phyloP scores from a whole-genome alignment of 1,140 invertebrate genomes.

The Solenopsis invicta region DNA sequence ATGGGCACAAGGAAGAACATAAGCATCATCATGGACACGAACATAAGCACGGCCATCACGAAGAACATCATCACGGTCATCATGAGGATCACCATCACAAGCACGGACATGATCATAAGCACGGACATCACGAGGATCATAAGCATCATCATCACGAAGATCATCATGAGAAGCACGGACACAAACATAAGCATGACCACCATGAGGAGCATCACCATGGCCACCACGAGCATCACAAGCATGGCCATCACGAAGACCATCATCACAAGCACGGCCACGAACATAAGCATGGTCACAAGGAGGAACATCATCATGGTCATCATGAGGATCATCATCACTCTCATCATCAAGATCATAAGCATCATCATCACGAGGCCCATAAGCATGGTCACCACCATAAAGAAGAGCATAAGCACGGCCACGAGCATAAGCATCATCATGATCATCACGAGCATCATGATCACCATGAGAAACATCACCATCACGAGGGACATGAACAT shows the following conservation, averaged over 20 bases:
- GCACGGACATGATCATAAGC: conserved; percentile 81
- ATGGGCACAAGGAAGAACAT: conserved; percentile 78
- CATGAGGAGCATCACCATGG: conserved; percentile 60
- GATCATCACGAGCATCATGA: conserved; percentile 79
- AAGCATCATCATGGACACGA: conserved; percentile 77
- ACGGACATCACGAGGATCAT: conserved; percentile 75
- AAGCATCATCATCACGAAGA: conserved; percentile 74
- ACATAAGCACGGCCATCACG: conserved; percentile 81
- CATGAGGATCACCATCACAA: conserved; percentile 82
- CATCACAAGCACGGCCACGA: conserved; percentile 79
- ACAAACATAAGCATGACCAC: conserved; percentile 74
- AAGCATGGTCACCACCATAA: conserved; percentile 79
- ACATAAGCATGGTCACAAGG: conserved; percentile 81
- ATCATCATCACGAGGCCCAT: conserved; percentile 79
- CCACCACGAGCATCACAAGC: conserved; percentile 80
- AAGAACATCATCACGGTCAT: conserved; percentile 79
- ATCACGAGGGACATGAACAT: conserved; percentile 78
- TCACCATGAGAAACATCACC: conserved; percentile 78
- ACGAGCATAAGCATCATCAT: conserved; percentile 79
- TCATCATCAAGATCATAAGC: conserved; percentile 76
- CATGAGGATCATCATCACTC: conserved; percentile 76
- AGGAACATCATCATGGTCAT: conserved; percentile 80
- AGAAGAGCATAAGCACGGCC: conserved; percentile 80
- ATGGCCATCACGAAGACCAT: conserved; percentile 64
- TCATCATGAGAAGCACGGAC: conserved; percentile 72